Percentiles rank a stretch among this genome's conserved stretches.
phyloP scores from a whole-genome alignment of 2,888 invertebrate genomes.

The Cyaniris semiargus region DNA sequence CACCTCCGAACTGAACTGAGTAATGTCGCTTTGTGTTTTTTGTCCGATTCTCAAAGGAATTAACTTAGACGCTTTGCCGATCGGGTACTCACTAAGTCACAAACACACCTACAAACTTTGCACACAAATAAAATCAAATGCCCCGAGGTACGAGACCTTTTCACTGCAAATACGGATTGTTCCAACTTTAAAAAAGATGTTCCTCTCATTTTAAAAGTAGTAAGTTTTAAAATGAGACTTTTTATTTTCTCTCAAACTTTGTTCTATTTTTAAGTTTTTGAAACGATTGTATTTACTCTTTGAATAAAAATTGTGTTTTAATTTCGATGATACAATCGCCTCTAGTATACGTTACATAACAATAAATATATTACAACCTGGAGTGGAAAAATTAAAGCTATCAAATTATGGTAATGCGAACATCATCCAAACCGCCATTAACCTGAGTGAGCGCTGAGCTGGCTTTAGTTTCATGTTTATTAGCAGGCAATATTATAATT shows the following conservation, averaged over 20 bases:
- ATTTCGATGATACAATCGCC: background rate
- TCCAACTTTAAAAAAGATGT: slow-evolving; percentile 26
- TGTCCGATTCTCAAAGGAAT: slow-evolving; percentile 41
- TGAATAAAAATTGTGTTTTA: too few relatives aligned
- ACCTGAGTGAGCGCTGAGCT: background rate
- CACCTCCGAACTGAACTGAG: slow-evolving; percentile 28
- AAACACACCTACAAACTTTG: slow-evolving; percentile 35
- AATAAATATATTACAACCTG: too few relatives aligned
- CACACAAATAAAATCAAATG: slow-evolving; percentile 36
- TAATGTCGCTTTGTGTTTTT: slow-evolving; percentile 35
- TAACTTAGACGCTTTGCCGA: slow-evolving; percentile 41
- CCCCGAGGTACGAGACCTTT: slow-evolving; percentile 13
- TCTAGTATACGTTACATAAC: background rate
- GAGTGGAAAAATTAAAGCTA: background rate
- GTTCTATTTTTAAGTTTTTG: background rate
- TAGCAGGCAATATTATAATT: slow-evolving; percentile 10
- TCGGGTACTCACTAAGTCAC: slow-evolving; percentile 33
- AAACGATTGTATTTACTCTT: background rate
- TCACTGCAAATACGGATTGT: slow-evolving; percentile 32
- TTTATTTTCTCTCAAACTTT: background rate
- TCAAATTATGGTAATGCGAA: slow-evolving; percentile 11
- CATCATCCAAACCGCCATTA: background rate
- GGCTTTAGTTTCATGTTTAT: slow-evolving; percentile 3
- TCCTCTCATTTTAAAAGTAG: background rate
- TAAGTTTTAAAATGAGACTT: background rate